Conservation (phyloP, 2,113 vertebrate genomes). For the Pygoscelis antarcticus region DNA sequence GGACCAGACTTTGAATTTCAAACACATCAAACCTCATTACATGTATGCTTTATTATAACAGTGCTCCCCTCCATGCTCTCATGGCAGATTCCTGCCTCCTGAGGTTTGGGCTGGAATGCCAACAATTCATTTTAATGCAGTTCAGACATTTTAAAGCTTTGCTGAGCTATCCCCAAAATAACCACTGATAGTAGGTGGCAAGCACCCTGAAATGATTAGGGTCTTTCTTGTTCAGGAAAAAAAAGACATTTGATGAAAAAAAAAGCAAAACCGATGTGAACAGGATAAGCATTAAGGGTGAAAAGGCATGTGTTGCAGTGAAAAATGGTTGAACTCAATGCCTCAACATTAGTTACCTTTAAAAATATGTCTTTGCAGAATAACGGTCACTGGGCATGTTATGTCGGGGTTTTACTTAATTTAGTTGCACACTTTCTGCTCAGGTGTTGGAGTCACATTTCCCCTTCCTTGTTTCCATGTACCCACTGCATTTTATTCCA, state of each 20-base stretch:
- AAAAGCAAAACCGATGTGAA: not conserved
- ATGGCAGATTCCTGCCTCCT: slow-evolving; percentile 62
- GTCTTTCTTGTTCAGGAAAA: not conserved
- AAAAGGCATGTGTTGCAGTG: not conserved
- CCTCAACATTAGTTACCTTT: not conserved
- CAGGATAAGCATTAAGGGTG: not conserved
- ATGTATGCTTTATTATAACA: slow-evolving; percentile 7
- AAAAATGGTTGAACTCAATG: not conserved
- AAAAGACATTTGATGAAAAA: not conserved
- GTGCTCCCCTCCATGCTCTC: slow-evolving; percentile 35
- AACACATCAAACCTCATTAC: slow-evolving; percentile 56
- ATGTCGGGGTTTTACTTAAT: not conserved
- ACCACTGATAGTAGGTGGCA: slow-evolving; percentile 57
- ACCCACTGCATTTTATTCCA: not conserved
- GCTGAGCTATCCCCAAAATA: slow-evolving; percentile 52
- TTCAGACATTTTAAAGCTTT: slow-evolving; percentile 57
- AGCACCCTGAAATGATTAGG: slow-evolving; percentile 55
- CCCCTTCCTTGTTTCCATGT: not conserved
- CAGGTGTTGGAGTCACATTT: not conserved
- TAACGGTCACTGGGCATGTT: not conserved
- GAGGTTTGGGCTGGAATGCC: slow-evolving; percentile 67
- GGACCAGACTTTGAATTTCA: slow-evolving; percentile 54
- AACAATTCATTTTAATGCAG: slow-evolving; percentile 63
- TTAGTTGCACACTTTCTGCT: not conserved
- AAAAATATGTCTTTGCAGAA: not conserved